Conservation (phyloP, 1,140 invertebrate species). For the Bombus affinis region DNA sequence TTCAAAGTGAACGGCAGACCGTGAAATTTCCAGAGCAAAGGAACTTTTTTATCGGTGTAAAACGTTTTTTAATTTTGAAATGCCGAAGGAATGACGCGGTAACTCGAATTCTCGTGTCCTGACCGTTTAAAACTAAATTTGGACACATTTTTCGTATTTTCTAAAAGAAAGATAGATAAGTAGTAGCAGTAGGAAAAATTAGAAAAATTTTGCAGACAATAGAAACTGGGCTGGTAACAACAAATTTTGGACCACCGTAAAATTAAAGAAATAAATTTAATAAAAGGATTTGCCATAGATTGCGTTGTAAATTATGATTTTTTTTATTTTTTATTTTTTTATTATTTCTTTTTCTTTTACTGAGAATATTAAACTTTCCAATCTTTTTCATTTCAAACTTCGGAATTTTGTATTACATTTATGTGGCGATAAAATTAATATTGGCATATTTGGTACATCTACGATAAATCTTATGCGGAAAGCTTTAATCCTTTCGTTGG, state of each 20-base stretch:
- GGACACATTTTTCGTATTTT: not conserved
- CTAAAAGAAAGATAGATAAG: not conserved
- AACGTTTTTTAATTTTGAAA: constrained; percentile 17
- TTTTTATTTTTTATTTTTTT: no score
- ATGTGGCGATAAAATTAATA: not conserved
- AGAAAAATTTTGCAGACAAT: not conserved
- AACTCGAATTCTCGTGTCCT: not conserved
- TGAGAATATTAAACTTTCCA: not conserved
- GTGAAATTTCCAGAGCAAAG: not conserved
- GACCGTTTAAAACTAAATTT: not conserved
- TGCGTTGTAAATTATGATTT: not conserved
- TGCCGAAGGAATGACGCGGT: not conserved
- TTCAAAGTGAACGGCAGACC: not conserved
- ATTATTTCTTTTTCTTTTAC: no score
- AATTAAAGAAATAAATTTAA: not conserved
- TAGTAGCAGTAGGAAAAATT: not conserved
- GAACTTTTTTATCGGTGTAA: not conserved
- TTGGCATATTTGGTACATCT: not conserved
- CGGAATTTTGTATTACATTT: not conserved
- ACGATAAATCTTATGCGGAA: not conserved
- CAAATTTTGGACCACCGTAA: not conserved
- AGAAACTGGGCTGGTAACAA: no score
- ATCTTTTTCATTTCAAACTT: not conserved
- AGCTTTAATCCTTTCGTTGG: not conserved
- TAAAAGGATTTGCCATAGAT: not conserved